Base-by-base conservation (phyloP, 1,140 invertebrate genomes). In the Zelostemma sp. region DNA sequence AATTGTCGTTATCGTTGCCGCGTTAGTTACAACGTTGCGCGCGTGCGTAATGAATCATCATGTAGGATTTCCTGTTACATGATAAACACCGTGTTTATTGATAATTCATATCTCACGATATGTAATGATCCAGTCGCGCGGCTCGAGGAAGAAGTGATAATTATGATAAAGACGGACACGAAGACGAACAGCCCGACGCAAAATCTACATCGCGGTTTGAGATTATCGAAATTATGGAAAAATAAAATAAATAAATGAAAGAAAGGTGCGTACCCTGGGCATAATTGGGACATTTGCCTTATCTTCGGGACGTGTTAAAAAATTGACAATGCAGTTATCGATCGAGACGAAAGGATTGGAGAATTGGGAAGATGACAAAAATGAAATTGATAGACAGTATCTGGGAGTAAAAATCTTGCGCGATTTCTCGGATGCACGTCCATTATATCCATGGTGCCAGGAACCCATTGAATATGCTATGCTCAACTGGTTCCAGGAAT, bases 401-500 rank as follows among this genome's bases (percentile, higher is more conserved):
- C 43, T 46, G 9, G 15, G 1, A 1, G 43, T 19, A 1, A 55
- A 55, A 35, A 40, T 18, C 28, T 18, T 40, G 11, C 49, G 46
- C 28, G 57, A 56, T 51, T 58, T 35, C 56, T 61, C 53, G 41
- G 40, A 57, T 46, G 54, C 54, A 28, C 45, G 68, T 55, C 45
- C 40, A 62, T 71, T 66, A 66, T 63, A 53, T n/a, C n/a, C 25
- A 58, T 45, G 54, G 46, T 64, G 67, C 35, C 54, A 46, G 48
- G 58, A 51, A 61, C 15, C 54, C 60, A 59, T 56, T 57, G 62
- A 73, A 69, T 67, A 67, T 63, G 66, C 59, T 67, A 67, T 63
- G 66, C 59, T 67, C 58, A 60, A 73, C 66, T 69, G 66, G 59
- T 73, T 69, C 67, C 40, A 76, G 77, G 81, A 83, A 82, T 82